Evolutionary conservation across 2,797 vertebrate genomes (phyloP), one percentile per base, ranked within the genome.

Genomic region (Ibycter americanus): DNA sequence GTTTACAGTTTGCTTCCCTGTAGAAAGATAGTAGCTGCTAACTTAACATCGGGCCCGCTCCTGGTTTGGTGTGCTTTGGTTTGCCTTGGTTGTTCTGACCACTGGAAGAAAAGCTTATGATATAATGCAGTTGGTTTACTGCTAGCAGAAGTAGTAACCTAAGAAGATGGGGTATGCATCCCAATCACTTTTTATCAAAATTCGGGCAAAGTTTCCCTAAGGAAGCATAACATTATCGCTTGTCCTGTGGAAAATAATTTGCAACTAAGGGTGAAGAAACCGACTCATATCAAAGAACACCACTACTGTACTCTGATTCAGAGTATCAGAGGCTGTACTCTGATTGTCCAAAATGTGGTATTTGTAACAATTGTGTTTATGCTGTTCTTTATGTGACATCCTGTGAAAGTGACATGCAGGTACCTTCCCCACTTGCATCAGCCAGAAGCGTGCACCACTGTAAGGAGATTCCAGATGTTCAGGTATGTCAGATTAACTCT

Each of bases 121-220:
- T 44, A 79, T 36, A 4, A 3, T 19, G 18, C 65, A 78, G n/a
- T 17, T 76, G 47, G 26, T 73, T 78, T 87, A n/a, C 49, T 36
- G 15, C 32, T 79, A 91, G 76, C 12, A 92, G 73, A 92, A 73
- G n/a, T 9, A 87, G 49, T 56, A 82, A 77, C 16, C 65, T 74
- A 83, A 82, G 74, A 85, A 40, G 46, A 34, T 79, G 25, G 42
- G 4, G 15, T 62, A 36, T 81, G 34, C 25, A 72, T 86, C 36
- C 32, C 61, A 72, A 51, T n/a, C 85, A 70, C 32, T 44, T 80
- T 94, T 91, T 72, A 58, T 34, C 29, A 29, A 81, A 83, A 88
- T 70, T 86, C 26, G 42, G 15, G 7, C 49, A 56, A 84, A 87
- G 25, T 31, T 77, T 85, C 47, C 25, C 13, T 59, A 40, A 49